Evolutionary conservation across 1,140 invertebrate species (phyloP).

Genomic region (Colletes gigas): DNA sequence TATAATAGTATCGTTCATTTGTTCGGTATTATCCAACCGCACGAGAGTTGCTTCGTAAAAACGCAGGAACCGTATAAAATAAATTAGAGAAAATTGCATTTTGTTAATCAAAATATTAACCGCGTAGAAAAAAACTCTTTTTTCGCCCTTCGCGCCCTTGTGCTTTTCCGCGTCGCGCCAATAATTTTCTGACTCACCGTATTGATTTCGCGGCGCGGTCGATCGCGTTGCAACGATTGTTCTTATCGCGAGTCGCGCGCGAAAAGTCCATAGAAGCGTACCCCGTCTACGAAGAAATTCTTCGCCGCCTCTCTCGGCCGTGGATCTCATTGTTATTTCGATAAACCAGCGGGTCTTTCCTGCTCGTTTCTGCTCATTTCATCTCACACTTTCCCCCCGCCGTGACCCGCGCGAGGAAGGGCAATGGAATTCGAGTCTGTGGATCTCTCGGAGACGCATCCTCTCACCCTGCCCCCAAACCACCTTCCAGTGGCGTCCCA

Average conservation of each 20-base stretch:
- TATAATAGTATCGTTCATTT: too few relatives aligned
- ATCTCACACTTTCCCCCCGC: constrained; percentile 60
- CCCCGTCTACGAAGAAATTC: background rate
- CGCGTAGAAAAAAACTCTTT: too few relatives aligned
- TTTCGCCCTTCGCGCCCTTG: too few relatives aligned
- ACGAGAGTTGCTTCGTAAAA: too few relatives aligned
- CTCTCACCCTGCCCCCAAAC: constrained; percentile 45
- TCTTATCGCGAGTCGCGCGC: background rate
- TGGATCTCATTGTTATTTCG: constrained; percentile 57
- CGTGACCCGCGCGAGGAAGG: constrained; percentile 55
- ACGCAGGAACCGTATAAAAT: too few relatives aligned
- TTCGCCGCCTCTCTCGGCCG: constrained; percentile 11
- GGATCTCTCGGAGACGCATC: constrained; percentile 63
- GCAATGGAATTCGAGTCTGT: constrained; percentile 66
- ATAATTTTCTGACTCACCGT: too few relatives aligned
- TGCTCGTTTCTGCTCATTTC: constrained; percentile 57
- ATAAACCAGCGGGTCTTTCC: constrained; percentile 51
- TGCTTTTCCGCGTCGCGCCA: too few relatives aligned
- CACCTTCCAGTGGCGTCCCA: constrained; percentile 39
- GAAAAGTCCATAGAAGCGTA: background rate
- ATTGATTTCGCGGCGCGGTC: too few relatives aligned
- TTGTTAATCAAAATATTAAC: too few relatives aligned
- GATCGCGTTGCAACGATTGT: background rate
- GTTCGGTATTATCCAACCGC: too few relatives aligned
- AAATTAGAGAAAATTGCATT: too few relatives aligned